Base-by-base conservation (phyloP, 92 coral and sea anemone species). In the Siderastrea radians region DNA sequence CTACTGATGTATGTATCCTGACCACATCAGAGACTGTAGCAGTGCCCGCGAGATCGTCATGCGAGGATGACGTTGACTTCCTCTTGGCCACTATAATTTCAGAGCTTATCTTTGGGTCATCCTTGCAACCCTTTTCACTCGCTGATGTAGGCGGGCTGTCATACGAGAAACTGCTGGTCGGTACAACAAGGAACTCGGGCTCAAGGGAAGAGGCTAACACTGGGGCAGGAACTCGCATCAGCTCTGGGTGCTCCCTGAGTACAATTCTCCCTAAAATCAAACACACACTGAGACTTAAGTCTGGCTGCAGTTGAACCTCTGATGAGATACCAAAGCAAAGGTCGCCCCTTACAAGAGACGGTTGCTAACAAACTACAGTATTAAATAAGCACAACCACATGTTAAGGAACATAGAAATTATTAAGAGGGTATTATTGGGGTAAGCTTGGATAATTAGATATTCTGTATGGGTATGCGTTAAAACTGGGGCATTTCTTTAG, bases 101-200 rank as follows among this genome's bases (percentile, higher is more conserved):
- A 49, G 80, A 26, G 16, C 60, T 72, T 3, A 51, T 7, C 38
- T 84, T 84, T 7, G 26, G 12, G 3, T 46, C 80, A 38, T 73
- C 62, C 69, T 60, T 83, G 16, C 72, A 14, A 52, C 50, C 79
- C 10, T 74, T 72, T 3, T 72, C 73, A 48, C 72, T 86, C 13
- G 77, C 89, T 51, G 89, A 79, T 17, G 95, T 38, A 3, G 92
- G 91, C 7, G 96, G 96, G 68, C 93, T 93, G 78, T 93, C 96
- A 68, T 88, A 87, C 58, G 89, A 90, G 68, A 80, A 93, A 46
- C 91, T 90, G 54, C 92, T 93, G 44, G 95, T 75, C 63, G 98
- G 98, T 10, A 95, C 98, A 15, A 95, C 98, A 17, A 95, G 91
- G 84, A 95, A 95, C 89, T 95, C 98, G 0, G 98, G 98, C 81